Evolutionary conservation across 2,888 invertebrate species (phyloP).

Genomic region (Mesorhabditis belari): DNA sequence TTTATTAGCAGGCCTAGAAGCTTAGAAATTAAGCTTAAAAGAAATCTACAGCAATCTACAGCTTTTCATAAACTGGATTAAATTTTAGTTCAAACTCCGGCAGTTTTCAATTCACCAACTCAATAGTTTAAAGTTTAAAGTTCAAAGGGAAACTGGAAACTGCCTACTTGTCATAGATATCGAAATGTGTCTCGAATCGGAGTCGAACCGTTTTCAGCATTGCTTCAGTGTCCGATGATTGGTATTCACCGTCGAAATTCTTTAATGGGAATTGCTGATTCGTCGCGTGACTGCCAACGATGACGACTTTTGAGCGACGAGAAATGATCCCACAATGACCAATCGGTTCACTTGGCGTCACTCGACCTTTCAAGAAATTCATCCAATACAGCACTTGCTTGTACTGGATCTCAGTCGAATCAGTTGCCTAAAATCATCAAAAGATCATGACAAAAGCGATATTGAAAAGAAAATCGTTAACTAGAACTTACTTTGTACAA

Average conservation of each 20-base stretch:
- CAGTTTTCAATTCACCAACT: too few relatives aligned
- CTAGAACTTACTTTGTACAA: conserved; percentile 54
- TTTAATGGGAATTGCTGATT: conserved; percentile 24
- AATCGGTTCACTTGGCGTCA: conserved; percentile 62
- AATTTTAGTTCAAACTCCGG: too few relatives aligned
- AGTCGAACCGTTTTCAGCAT: conserved; percentile 54
- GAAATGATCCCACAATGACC: conserved; percentile 62
- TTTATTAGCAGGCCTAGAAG: too few relatives aligned
- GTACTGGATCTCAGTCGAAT: conserved; percentile 60
- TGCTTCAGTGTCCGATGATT: conserved; percentile 61
- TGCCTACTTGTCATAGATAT: conserved; percentile 59
- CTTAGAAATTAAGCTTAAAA: too few relatives aligned
- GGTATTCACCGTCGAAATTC: conserved; percentile 57
- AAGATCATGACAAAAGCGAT: not conserved
- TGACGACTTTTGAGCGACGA: conserved; percentile 58
- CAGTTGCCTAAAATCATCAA: conserved; percentile 58
- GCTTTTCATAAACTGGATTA: too few relatives aligned
- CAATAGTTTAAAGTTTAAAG: too few relatives aligned
- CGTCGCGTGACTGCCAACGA: conserved; percentile 64
- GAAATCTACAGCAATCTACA: too few relatives aligned
- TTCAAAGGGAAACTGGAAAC: too few relatives aligned
- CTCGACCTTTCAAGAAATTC: conserved; percentile 67
- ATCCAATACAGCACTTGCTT: conserved; percentile 67
- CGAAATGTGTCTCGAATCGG: conserved; percentile 61
- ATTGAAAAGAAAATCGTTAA: not conserved